These are phyloP conservation scores for Drosophila nikananu DNA, from an alignment of 1,140 invertebrate genomes.

Conservation along the genomic window DNA sequence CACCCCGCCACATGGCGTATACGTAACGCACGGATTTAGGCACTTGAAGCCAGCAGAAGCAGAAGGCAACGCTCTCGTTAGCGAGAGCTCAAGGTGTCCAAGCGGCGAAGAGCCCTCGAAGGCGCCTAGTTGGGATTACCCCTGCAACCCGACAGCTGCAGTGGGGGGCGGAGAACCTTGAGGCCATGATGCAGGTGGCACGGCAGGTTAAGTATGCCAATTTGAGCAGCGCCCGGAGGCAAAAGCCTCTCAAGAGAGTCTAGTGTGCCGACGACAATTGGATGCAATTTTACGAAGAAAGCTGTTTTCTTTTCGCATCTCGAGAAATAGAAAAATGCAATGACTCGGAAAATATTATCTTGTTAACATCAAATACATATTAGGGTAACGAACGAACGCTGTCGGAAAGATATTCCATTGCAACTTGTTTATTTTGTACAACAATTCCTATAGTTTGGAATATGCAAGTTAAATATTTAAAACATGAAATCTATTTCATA, in stretches of 20 bases:
- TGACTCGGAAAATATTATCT: slow-evolving; percentile 8
- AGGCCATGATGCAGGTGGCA: slow-evolving; percentile 28
- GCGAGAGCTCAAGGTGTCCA: slow-evolving; percentile 24
- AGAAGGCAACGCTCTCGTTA: slow-evolving; percentile 57
- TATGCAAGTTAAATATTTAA: not conserved
- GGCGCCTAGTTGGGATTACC: slow-evolving; percentile 40
- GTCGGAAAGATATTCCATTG: too few relatives aligned
- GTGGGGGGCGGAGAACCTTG: slow-evolving; percentile 15
- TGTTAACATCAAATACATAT: slow-evolving; percentile 9
- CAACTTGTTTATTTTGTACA: too few relatives aligned
- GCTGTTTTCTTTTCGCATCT: slow-evolving; percentile 5
- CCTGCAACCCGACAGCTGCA: not conserved
- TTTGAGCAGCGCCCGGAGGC: slow-evolving; percentile 30
- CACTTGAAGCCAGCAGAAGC: slow-evolving; percentile 38
- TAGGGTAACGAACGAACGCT: not conserved
- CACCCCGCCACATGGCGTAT: slow-evolving; percentile 58
- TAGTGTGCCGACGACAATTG: slow-evolving; percentile 27
- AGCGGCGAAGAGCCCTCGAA: slow-evolving; percentile 2
- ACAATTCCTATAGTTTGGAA: too few relatives aligned
- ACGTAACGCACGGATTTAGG: slow-evolving; percentile 48
- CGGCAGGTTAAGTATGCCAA: slow-evolving; percentile 50
- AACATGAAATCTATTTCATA: too few relatives aligned
- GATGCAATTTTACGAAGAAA: slow-evolving; percentile 12
- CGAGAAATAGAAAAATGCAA: slow-evolving; percentile 1
- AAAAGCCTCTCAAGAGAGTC: slow-evolving; percentile 8